phyloP scores from a whole-genome alignment of 2,797 vertebrate species.

The Xenopus petersii region DNA sequence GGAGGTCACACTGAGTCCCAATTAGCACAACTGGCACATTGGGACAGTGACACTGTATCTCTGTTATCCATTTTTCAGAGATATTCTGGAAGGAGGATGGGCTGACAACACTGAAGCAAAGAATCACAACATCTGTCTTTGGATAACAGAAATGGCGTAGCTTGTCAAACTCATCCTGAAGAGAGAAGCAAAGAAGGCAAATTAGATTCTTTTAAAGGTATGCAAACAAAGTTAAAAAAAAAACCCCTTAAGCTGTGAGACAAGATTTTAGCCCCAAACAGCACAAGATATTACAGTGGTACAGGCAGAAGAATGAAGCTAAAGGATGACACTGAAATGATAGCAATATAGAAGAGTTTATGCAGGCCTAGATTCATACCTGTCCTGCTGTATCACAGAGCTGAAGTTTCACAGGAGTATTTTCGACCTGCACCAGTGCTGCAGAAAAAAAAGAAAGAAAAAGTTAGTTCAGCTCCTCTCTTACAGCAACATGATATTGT shows the following conservation, averaged over 20 bases:
- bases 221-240: too few relatives aligned
- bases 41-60: slow-evolving; percentile 77
- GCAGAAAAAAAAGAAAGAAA: slow-evolving; percentile 4
- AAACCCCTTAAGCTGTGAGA: too few relatives aligned
- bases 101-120: slow-evolving; percentile 84
- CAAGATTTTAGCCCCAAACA: too few relatives aligned
- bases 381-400: slow-evolving; percentile 83
- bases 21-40: slow-evolving; percentile 76
- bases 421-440: slow-evolving; percentile 81
- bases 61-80: slow-evolving; percentile 80
- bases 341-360: too few relatives aligned
- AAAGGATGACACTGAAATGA: too few relatives aligned
- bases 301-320: too few relatives aligned
- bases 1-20: slow-evolving; percentile 83
- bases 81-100: slow-evolving; percentile 83
- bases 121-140: slow-evolving; percentile 76
- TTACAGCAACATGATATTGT: too few relatives aligned
- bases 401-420: slow-evolving; percentile 75
- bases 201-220: too few relatives aligned
- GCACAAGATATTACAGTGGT: too few relatives aligned
- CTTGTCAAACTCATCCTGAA: slow-evolving; percentile 79
- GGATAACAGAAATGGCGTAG: slow-evolving; percentile 83
- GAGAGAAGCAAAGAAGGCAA: background rate
- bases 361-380: slow-evolving; percentile 60
- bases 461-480: too few relatives aligned